Evolutionary conservation across 2,113 vertebrate genomes (phyloP), one percentile per base, ranked within the genome.

Genomic region (Macquaria australasica): DNA sequence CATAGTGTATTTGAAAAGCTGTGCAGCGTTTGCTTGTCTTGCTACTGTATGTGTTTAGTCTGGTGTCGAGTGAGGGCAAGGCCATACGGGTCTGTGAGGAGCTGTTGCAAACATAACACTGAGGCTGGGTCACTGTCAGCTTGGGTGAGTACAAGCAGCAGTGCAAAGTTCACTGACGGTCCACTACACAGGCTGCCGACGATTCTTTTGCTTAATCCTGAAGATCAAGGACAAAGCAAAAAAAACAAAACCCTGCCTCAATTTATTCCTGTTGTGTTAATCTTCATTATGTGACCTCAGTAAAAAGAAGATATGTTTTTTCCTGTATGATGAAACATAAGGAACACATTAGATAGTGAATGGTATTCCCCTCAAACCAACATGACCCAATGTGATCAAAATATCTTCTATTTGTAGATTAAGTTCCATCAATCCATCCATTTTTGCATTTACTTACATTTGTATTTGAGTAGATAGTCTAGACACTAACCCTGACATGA

Each of bases 11-110:
- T 92, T 90, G 73, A 87, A 91, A 88, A 91, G 90, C 91, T 87
- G 84, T 23, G 62, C 70, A 58, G 53, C 25, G 80, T 94, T 94
- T 94, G 87, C 92, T 95, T 94, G 89, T 90, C 88, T 92, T 94
- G 81, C 88, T 77, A 62, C 80, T 87, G 77, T 83, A 45, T 70
- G 88, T 92, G 92, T 95, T 95, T 94, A 94, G 94, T 91, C 94
- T 96, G 80, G 73, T 66, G 81, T 21, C 14, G 8, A 58, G 55
- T 37, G 21, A 81, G 58, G 81, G 51, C n/a, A 20, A 63, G 21
- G 59, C 28, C 68, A 66, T 20, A 23, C 3, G 6, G 11, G 48
- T 34, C 62, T 43, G 1, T 0, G 50, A 59, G 64, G 69, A 75
- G 58, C 69, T 21, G 43, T 1, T 39, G 55, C 62, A 59, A 71